Evolutionary conservation across 2,797 vertebrate species (phyloP).

Genomic region (Brotula barbata): DNA sequence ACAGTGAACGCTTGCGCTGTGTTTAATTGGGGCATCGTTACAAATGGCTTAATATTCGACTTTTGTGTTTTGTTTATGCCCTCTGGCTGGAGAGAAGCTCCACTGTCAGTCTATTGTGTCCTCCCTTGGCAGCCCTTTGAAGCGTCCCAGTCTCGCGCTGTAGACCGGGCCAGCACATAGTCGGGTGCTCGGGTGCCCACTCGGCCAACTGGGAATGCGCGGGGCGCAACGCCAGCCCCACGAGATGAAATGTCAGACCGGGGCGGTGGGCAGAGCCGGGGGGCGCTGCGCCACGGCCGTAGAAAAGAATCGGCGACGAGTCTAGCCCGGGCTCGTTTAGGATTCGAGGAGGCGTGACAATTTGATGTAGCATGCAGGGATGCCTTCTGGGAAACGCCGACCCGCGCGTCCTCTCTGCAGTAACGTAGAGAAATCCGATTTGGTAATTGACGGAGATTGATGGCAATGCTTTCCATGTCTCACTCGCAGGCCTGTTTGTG

Average conservation of each 20-base stretch:
- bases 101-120: slow-evolving; percentile 59
- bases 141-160: slow-evolving; percentile 58
- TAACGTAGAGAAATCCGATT: slow-evolving; percentile 32
- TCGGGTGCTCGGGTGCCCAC: slow-evolving; percentile 66
- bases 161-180: slow-evolving; percentile 47
- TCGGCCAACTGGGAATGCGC: slow-evolving; percentile 63
- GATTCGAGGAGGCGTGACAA: slow-evolving; percentile 27
- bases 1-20: slow-evolving; percentile 5
- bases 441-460: background rate
- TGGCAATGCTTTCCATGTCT: background rate
- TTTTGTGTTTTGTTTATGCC: slow-evolving; percentile 63
- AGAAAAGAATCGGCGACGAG: slow-evolving; percentile 1
- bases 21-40: slow-evolving; percentile 46
- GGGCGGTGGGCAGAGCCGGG: slow-evolving; percentile 51
- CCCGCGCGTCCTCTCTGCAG: background rate
- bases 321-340: slow-evolving; percentile 9
- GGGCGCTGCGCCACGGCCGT: slow-evolving; percentile 22
- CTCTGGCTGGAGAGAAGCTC: slow-evolving; percentile 56
- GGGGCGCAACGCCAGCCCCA: slow-evolving; percentile 45
- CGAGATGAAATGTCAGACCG: slow-evolving; percentile 73
- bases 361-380: slow-evolving; percentile 24
- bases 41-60: slow-evolving; percentile 57
- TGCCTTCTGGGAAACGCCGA: slow-evolving; percentile 35
- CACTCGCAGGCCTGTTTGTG: slow-evolving; percentile 88
- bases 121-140: slow-evolving; percentile 64